Percentiles rank a stretch among this genome's conserved stretches.
phyloP scores from a whole-genome alignment of 2,888 invertebrate genomes.

The Emesis furor region DNA sequence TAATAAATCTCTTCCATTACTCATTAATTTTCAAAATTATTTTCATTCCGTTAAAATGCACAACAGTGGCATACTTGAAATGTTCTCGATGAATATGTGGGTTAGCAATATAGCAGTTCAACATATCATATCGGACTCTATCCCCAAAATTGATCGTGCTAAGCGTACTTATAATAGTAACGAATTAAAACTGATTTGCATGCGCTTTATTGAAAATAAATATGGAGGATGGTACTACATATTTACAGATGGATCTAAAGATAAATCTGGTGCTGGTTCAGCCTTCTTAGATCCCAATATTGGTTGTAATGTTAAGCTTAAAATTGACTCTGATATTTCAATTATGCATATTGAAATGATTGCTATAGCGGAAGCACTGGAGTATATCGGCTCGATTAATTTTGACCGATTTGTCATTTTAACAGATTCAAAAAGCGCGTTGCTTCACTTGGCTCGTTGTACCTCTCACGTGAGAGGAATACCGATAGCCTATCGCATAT shows the following conservation, averaged over 20 bases:
- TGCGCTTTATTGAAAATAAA: too few relatives aligned
- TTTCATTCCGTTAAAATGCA: too few relatives aligned
- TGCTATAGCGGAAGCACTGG: slow-evolving; percentile 38
- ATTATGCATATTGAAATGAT: slow-evolving; percentile 44
- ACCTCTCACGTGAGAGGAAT: slow-evolving; percentile 22
- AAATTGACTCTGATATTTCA: slow-evolving; percentile 35
- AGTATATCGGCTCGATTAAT: slow-evolving; percentile 28
- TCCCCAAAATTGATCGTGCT: too few relatives aligned
- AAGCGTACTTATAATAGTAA: too few relatives aligned
- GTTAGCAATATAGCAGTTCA: too few relatives aligned
- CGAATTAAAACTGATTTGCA: too few relatives aligned
- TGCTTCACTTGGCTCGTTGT: slow-evolving; percentile 30
- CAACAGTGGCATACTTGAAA: too few relatives aligned
- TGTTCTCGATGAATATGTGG: too few relatives aligned
- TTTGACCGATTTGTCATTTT: slow-evolving; percentile 40
- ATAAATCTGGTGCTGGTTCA: background rate
- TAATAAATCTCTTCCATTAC: too few relatives aligned
- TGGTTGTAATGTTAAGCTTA: slow-evolving; percentile 1
- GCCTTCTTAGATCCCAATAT: background rate
- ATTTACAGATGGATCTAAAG: background rate
- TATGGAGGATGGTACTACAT: background rate
- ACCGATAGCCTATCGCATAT: slow-evolving; percentile 27
- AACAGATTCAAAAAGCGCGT: slow-evolving; percentile 29
- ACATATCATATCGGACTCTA: too few relatives aligned
- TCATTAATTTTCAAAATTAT: too few relatives aligned